Conservation (phyloP, 2,888 invertebrate species). For the Eupithecia abbreviata region DNA sequence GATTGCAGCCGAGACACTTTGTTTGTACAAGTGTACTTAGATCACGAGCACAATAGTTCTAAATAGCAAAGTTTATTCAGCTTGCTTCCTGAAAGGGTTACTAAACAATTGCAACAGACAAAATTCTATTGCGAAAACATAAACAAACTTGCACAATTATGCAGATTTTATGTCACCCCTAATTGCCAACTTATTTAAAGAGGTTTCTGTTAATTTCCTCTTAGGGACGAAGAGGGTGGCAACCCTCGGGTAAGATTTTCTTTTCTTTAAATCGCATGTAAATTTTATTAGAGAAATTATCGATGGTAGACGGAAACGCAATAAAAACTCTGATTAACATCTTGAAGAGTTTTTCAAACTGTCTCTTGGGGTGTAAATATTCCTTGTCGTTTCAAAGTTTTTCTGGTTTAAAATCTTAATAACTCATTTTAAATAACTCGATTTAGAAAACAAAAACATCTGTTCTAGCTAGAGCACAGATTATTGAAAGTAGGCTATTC, state of each 20-base stretch:
- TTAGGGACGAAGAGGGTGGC: slow-evolving; percentile 48
- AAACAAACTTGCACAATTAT: slow-evolving; percentile 82
- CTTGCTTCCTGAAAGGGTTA: slow-evolving; percentile 37
- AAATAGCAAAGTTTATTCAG: slow-evolving; percentile 27
- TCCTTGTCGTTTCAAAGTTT: slow-evolving; percentile 13
- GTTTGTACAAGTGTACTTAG: background rate
- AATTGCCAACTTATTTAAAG: slow-evolving; percentile 83
- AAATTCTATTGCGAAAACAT: slow-evolving; percentile 76
- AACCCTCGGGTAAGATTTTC: slow-evolving; percentile 57
- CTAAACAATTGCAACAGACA: slow-evolving; percentile 53
- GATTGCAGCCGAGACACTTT: background rate
- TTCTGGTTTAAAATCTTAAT: slow-evolving; percentile 50
- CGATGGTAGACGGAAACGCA: slow-evolving; percentile 61
- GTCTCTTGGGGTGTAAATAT: slow-evolving; percentile 21
- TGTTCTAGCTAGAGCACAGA: background rate
- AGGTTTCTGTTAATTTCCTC: slow-evolving; percentile 77
- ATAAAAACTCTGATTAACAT: slow-evolving; percentile 64
- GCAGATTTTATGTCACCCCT: slow-evolving; percentile 82
- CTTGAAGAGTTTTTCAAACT: slow-evolving; percentile 37
- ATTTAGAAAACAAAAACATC: background rate
- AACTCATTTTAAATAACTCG: background rate
- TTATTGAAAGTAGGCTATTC: background rate
- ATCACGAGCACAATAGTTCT: slow-evolving; percentile 1
- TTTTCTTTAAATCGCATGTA: slow-evolving; percentile 74
- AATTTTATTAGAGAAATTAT: slow-evolving; percentile 73